Conservation (phyloP, 2,113 vertebrate genomes). For the Hippocampus mohnikei region DNA sequence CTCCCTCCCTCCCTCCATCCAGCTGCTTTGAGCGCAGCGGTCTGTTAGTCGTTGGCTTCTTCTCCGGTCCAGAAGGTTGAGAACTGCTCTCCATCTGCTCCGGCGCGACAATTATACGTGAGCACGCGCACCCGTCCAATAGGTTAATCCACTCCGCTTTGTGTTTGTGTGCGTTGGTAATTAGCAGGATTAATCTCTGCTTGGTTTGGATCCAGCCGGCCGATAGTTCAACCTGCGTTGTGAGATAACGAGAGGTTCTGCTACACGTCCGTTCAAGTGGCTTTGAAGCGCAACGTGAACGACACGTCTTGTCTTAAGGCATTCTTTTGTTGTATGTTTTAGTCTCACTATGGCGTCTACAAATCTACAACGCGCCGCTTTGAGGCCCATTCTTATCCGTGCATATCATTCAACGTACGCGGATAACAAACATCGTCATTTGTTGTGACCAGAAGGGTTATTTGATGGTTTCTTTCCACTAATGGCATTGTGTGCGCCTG, state of each 20-base stretch:
- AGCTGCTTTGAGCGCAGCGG: conserved; percentile 2
- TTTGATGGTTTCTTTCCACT: not conserved
- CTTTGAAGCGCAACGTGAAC: not conserved
- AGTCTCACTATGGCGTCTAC: not conserved
- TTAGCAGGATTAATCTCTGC: conserved; percentile 18
- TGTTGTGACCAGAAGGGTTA: not conserved
- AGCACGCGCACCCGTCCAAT: conserved; percentile 12
- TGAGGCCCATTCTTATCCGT: not conserved
- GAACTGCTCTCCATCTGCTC: conserved; percentile 36
- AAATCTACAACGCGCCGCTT: not conserved
- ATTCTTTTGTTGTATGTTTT: not conserved
- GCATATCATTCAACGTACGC: not conserved
- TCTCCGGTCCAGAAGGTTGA: conserved; percentile 10
- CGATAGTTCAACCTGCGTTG: conserved; percentile 25
- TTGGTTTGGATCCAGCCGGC: conserved; percentile 5
- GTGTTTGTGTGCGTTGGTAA: conserved; percentile 6
- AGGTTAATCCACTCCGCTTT: conserved; percentile 18
- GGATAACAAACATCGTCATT: not conserved
- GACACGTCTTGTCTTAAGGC: not conserved
- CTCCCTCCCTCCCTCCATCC: not conserved
- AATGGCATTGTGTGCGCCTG: conserved; percentile 7
- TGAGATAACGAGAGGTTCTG: conserved; percentile 19
- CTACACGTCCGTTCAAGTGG: not conserved
- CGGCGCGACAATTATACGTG: conserved; percentile 21
- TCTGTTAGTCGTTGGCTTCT: conserved; percentile 12